These are phyloP conservation scores for Phoxinus phoxinus DNA, from an alignment of 2,113 vertebrate genomes.

Conservation along the genomic window DNA sequence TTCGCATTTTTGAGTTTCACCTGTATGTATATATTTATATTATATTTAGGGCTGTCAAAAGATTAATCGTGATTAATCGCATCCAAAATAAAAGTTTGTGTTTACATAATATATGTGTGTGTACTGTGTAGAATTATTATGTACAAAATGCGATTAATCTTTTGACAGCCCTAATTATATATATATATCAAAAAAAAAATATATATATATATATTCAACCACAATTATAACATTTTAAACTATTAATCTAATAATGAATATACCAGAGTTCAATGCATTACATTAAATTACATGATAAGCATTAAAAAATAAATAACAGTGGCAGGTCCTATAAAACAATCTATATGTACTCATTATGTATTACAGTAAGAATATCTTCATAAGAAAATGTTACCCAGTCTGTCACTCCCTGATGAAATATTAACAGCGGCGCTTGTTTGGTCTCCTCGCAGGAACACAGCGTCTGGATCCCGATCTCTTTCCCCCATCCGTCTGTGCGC, in stretches of 20 bases:
- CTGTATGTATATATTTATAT: too few relatives aligned
- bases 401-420: slow-evolving; percentile 60
- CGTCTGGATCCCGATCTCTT: slow-evolving; percentile 50
- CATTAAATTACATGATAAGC: not conserved
- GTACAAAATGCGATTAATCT: too few relatives aligned
- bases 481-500: slow-evolving; percentile 28
- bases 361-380: not conserved
- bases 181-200: too few relatives aligned
- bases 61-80: too few relatives aligned
- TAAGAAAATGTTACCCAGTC: not conserved
- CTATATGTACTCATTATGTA: not conserved
- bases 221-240: not conserved
- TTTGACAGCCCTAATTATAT: too few relatives aligned
- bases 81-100: too few relatives aligned
- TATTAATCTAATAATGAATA: not conserved
- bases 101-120: too few relatives aligned
- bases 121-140: too few relatives aligned
- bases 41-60: too few relatives aligned
- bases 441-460: slow-evolving; percentile 68
- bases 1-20: too few relatives aligned
- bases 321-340: not conserved
- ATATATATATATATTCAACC: not conserved
- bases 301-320: not conserved
- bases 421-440: slow-evolving; percentile 59
- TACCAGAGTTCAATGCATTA: not conserved